Conservation (phyloP, 2,888 invertebrate genomes). For the Lepidocyrtinus sp. region DNA sequence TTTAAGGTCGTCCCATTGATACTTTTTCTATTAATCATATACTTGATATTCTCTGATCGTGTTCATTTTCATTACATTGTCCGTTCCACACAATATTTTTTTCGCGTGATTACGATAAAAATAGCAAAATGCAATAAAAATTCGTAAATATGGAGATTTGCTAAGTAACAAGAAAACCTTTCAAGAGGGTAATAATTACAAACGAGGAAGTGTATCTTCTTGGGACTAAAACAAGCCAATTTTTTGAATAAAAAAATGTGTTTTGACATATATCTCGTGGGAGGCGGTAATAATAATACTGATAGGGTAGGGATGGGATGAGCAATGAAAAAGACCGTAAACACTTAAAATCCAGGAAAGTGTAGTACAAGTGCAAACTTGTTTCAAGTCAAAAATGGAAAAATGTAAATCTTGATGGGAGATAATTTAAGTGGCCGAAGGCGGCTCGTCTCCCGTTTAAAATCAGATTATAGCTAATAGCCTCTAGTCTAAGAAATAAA, state of each 20-base stretch:
- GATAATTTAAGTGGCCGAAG: constrained; percentile 1
- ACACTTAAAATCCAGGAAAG: constrained; percentile 13
- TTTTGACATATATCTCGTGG: constrained; percentile 5
- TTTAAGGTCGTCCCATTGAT: background rate
- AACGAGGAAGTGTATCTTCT: background rate
- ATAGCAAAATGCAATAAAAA: background rate
- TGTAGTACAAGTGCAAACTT: background rate
- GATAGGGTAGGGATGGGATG: background rate
- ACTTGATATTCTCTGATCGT: background rate
- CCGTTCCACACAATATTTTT: background rate
- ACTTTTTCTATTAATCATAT: background rate
- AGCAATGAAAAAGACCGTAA: too few relatives aligned
- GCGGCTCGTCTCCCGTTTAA: background rate
- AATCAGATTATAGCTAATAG: background rate
- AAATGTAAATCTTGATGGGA: constrained; percentile 5
- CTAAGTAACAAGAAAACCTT: background rate
- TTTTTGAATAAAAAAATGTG: background rate
- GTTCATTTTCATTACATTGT: background rate
- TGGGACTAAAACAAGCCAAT: background rate
- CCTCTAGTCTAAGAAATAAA: background rate
- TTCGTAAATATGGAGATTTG: background rate
- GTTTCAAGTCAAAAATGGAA: constrained; percentile 13
- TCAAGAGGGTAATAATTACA: background rate
- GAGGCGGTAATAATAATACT: background rate
- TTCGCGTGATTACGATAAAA: background rate